Base-by-base conservation (phyloP, 2,113 vertebrate genomes). In the Bagarius yarrelli region DNA sequence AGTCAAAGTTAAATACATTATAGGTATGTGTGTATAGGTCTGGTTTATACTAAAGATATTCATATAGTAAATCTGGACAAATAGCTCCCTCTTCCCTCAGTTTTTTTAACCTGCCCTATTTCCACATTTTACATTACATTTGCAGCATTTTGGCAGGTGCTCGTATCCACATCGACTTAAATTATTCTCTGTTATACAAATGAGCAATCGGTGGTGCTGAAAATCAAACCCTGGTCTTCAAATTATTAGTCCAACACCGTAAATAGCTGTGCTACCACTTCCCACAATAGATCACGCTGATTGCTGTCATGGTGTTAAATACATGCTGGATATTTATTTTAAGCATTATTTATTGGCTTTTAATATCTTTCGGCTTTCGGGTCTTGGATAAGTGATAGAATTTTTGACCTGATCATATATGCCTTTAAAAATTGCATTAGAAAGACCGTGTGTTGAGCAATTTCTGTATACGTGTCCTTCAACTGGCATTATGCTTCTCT, bases 61-160 rank as follows among this genome's bases (percentile, higher is more conserved):
- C 36, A 40, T 40, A 40, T 40, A 18, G 5, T 53, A 15, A 12
- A 72, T 60, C 55, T 50, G 19, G 32, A 55, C 59, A 66, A 81
- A 64, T 60, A 47, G 63, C 53, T n/a, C 12, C 12, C 5, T 12
- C n/a, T 27, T 50, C 14, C 21, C 5, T 5, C 15, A 23, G 12
- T 52, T 8, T 30, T 72, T 72, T 72, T 66, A 82, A 79, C 75
- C 74, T 81, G 44, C 74, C 80, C 75, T 63, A 76, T 81, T 74
- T 61, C 40, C 52, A 32, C 47, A 57, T 63, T 72, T 70, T 78
- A 4, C 36, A 40, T 4, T 8, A 4, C 3, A 40, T 40, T 40
- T 3, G 36, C 8, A n/a, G n/a, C n/a, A n/a, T n/a, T n/a, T n/a
- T n/a, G n/a, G n/a, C n/a, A n/a, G n/a, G n/a, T n/a, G n/a, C n/a